Evolutionary conservation across 2,888 invertebrate species (phyloP), one percentile per base, ranked within the genome.

Genomic region (Sclerodermus sp.): DNA sequence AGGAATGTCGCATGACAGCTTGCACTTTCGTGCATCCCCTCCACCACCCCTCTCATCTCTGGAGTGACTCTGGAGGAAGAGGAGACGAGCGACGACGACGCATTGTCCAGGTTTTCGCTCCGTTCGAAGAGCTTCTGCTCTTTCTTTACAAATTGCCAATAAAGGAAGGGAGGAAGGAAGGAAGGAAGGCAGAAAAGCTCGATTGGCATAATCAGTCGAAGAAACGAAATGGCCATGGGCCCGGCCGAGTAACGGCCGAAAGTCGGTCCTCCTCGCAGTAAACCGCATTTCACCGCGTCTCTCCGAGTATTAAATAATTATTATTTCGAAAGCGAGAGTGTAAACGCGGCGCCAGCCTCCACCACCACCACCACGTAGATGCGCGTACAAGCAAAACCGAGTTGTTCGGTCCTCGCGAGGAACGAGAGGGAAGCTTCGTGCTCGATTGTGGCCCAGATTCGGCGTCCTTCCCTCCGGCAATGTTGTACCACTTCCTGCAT

Each of bases 381-480:
- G 8, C 23, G 23, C 3, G 23, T 23, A 8, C 8, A 8, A 23
- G 23, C 23, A 23, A 23, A 8, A 3, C 23, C 23, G 23, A 23
- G 23, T 8, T 3, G 23, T 8, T n/a, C n/a, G n/a, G n/a, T n/a
- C n/a, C n/a, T n/a, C n/a, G n/a, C n/a, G n/a, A 13, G 5, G 14
- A 38, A 9, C 10, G 29, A 29, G 18, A 23, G 42, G 44, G 42
- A 45, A 39, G 51, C 53, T 13, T 23, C 14, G 31, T 47, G 47
- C 50, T 42, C 53, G 61, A 63, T 60, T 58, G 60, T 66, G 71
- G 62, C 74, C 74, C 73, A 76, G 71, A 72, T 77, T 70, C 63
- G 64, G 58, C 74, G 76, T 75, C 76, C 76, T 77, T 77, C 77
- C 76, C 75, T 66, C 62, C 71, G 76, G 74, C 76, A 76, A 76